Base-by-base conservation (phyloP, 2,888 invertebrate species). In the Nebria brevicollis region DNA sequence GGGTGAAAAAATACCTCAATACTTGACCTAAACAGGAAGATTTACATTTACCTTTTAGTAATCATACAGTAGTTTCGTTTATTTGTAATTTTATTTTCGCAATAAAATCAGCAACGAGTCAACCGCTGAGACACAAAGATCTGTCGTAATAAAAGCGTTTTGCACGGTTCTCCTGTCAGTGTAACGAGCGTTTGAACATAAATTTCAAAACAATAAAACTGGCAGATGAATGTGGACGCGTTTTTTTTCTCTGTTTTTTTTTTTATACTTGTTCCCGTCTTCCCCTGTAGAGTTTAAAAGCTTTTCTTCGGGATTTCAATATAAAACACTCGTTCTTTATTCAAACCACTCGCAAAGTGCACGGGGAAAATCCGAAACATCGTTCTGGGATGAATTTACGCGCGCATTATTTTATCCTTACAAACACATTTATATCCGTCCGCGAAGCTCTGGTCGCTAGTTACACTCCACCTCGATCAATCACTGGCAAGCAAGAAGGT, bases 331-430 rank as follows among this genome's bases (percentile, higher is more conserved):
- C 80, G 80, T 80, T 75, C 80, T 75, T 80, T 80, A 75, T 80
- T 80, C 70, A 80, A 72, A 72, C 72, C 72, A 34, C 64, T 41
- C 73, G 73, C 73, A 73, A 13, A 73, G 73, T 73, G 73, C 73
- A 73, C 73, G 34, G 74, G 75, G 74, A 66, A 80, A 80, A 80
- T 80, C 80, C 80, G 80, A 80, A 80, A 80, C 80, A 80, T 80
- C 80, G 80, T 75, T 80, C 80, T 26, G 68, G 80, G 80, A 80
- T 80, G 75, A 80, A 80, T 80, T 80, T 80, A 80, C 80, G 66
- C 75, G 75, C 74, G 75, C 80, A 80, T 81, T 81, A 81, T 81
- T 81, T 81, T 81, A 81, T 81, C 81, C 75, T 81, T 81, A 81
- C 81, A 75, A 81, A 75, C 81, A 81, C 76, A 81, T 81, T 81